phyloP scores from a whole-genome alignment of 2,888 invertebrate genomes.

The Nemapogon koenigi region DNA sequence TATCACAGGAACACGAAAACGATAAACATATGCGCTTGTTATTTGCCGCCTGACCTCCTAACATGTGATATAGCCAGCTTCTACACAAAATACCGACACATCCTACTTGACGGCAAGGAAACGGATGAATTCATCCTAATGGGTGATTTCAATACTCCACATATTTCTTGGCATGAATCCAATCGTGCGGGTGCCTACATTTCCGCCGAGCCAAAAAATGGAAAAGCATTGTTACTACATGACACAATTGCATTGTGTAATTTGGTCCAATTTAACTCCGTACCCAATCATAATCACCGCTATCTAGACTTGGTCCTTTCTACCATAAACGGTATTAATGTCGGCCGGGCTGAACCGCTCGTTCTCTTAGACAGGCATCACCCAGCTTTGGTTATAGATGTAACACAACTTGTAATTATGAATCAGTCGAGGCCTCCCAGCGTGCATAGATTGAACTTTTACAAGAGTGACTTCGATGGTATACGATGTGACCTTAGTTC shows the following conservation, averaged over 20 bases:
- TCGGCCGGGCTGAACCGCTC: no score
- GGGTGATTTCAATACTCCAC: conserved; percentile 7
- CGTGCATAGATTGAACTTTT: no score
- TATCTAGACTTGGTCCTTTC: conserved; percentile 4
- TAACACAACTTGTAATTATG: no score
- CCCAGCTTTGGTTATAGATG: no score
- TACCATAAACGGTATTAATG: no score
- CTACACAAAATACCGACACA: not conserved
- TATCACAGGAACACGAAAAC: not conserved
- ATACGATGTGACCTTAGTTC: no score
- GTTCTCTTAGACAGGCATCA: no score
- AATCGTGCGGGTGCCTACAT: not conserved
- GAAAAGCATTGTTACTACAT: not conserved
- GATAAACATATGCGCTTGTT: conserved; percentile 4
- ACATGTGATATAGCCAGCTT: not conserved
- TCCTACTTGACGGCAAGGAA: not conserved
- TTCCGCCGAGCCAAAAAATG: not conserved
- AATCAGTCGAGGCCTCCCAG: no score
- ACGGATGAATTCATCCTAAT: not conserved
- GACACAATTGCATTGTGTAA: not conserved
- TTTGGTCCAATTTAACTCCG: conserved; percentile 1
- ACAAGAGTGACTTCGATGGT: no score
- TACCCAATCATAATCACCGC: not conserved
- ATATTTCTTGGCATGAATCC: not conserved
- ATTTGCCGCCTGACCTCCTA: conserved; percentile 1